Evolutionary conservation across 2,113 vertebrate species (phyloP).

Genomic region (Rhynchopsitta pachyrhyncha): DNA sequence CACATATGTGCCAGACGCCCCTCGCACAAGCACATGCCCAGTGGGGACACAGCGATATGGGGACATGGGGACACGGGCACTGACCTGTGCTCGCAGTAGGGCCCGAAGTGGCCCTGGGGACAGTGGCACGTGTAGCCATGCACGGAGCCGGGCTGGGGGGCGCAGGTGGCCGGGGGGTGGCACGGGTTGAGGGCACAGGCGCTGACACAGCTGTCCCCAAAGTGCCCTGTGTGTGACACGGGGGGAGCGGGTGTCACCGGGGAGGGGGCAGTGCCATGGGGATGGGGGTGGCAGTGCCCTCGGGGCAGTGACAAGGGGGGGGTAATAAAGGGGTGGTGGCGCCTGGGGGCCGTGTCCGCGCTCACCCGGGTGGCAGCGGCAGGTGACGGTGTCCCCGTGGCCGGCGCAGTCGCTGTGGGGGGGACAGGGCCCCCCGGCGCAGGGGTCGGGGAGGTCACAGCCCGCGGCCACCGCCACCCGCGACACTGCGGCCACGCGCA

Average conservation of each 20-base stretch:
- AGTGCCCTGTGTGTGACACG: constrained; percentile 76
- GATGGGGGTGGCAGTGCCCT: too few relatives aligned
- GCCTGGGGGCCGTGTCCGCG: background rate
- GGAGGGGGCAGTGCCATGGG: background rate
- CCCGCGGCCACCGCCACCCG: constrained; percentile 84
- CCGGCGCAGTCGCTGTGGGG: constrained; percentile 87
- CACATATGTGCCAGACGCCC: too few relatives aligned
- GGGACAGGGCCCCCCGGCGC: constrained; percentile 87
- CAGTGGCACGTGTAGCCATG: constrained; percentile 89
- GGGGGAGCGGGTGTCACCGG: too few relatives aligned
- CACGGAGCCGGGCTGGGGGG: constrained; percentile 75
- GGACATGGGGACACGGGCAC: background rate
- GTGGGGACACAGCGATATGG: background rate
- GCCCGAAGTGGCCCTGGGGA: constrained; percentile 84
- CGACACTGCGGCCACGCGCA: constrained; percentile 78
- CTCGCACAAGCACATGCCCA: too few relatives aligned
- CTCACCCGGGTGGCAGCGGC: constrained; percentile 87
- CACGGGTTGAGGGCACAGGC: constrained; percentile 91
- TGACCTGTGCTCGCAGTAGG: constrained; percentile 93
- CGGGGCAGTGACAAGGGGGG: background rate
- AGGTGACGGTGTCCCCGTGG: constrained; percentile 89
- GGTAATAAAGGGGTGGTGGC: background rate
- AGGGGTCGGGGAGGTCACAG: constrained; percentile 86
- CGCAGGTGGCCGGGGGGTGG: constrained; percentile 84
- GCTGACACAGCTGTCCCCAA: constrained; percentile 86